Conservation (phyloP, 1,140 invertebrate species). For the Monomorium pharaonis region DNA sequence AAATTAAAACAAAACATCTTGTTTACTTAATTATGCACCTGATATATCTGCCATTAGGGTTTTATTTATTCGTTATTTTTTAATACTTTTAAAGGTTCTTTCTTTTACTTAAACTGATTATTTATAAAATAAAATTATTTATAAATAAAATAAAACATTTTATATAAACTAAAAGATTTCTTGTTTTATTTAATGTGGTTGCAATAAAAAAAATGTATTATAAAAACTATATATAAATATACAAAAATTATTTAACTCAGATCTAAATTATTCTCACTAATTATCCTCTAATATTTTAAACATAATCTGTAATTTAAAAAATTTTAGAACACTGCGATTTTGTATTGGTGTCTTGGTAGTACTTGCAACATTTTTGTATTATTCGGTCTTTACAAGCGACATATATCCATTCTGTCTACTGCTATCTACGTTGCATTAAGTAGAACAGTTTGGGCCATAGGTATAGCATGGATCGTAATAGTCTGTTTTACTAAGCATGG, state of each 20-base stretch:
- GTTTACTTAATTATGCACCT: too few relatives aligned
- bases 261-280: too few relatives aligned
- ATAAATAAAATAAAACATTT: too few relatives aligned
- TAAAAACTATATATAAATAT: not conserved
- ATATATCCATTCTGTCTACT: constrained; percentile 78
- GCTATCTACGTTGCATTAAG: constrained; percentile 82
- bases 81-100: too few relatives aligned
- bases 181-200: not conserved
- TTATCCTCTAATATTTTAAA: not conserved
- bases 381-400: constrained; percentile 79
- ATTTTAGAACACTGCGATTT: constrained; percentile 76
- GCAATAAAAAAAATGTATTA: not conserved
- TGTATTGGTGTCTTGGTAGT: constrained; percentile 80
- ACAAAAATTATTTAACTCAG: not conserved
- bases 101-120: too few relatives aligned
- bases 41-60: too few relatives aligned
- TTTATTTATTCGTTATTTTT: too few relatives aligned
- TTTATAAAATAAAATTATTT: not conserved
- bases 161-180: too few relatives aligned
- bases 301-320: not conserved
- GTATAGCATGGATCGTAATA: constrained; percentile 84
- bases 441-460: constrained; percentile 84
- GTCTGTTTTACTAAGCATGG: constrained; percentile 81
- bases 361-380: constrained; percentile 82
- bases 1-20: too few relatives aligned